Evolutionary conservation across 2,888 invertebrate species (phyloP).

Genomic region (Luperina testacea): DNA sequence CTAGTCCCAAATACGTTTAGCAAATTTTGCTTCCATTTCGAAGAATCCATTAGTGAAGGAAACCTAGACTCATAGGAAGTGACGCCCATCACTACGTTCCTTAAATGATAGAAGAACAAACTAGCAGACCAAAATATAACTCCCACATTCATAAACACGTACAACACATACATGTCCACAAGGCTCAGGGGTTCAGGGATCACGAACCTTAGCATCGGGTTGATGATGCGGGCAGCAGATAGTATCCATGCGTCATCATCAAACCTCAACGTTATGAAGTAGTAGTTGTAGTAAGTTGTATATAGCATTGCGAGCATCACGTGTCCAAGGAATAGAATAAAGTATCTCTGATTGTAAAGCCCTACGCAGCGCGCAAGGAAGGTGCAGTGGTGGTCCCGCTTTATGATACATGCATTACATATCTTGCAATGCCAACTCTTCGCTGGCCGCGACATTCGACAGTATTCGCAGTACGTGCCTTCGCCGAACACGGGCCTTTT

Average conservation of each 20-base stretch:
- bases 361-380: slow-evolving; percentile 96
- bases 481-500: slow-evolving; percentile 55
- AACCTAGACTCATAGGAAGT: slow-evolving; percentile 84
- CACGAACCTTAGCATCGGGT: slow-evolving; percentile 71
- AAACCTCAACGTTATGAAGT: slow-evolving; percentile 89
- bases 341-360: slow-evolving; percentile 94
- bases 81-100: slow-evolving; percentile 88
- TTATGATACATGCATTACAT: slow-evolving; percentile 95
- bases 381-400: slow-evolving; percentile 95
- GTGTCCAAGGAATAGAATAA: slow-evolving; percentile 93
- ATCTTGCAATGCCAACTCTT: slow-evolving; percentile 95
- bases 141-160: slow-evolving; percentile 72
- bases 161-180: slow-evolving; percentile 73
- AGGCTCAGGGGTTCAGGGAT: slow-evolving; percentile 67
- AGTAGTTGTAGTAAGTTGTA: slow-evolving; percentile 91
- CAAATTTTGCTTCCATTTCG: slow-evolving; percentile 92
- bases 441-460: slow-evolving; percentile 92
- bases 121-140: slow-evolving; percentile 72
- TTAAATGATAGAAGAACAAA: slow-evolving; percentile 79
- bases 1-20: slow-evolving; percentile 92
- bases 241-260: slow-evolving; percentile 68
- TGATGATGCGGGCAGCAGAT: slow-evolving; percentile 70
- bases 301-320: slow-evolving; percentile 92
- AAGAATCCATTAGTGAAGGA: slow-evolving; percentile 88
- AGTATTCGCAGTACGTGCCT: slow-evolving; percentile 92